Conservation (phyloP, 53 echinoderm and acorn worm species). For the Echinarachnius parma region DNA sequence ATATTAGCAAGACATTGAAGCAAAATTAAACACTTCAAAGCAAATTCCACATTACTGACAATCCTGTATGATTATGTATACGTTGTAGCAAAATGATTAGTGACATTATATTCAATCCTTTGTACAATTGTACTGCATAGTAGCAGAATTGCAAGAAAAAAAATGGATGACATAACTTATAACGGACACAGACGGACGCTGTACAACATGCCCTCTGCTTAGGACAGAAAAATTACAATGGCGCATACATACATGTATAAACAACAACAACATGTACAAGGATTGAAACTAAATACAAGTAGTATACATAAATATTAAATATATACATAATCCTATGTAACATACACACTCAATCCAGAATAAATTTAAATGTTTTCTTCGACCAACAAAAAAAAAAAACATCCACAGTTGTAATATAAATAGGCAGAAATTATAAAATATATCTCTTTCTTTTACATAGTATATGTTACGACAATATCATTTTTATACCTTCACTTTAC, state of each 20-base stretch:
- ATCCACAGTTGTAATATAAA: slow-evolving; percentile 13
- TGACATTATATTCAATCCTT: too few species aligned
- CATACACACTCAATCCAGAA: slow-evolving; percentile 17
- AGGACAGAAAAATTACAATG: slow-evolving; percentile 5
- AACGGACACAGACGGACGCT: background rate
- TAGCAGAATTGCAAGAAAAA: too few species aligned
- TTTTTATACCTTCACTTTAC: too few species aligned
- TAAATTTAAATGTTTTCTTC: background rate
- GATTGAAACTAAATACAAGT: slow-evolving; percentile 42
- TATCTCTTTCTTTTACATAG: slow-evolving; percentile 14
- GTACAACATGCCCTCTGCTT: background rate
- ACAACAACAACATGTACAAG: too few species aligned
- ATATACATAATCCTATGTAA: slow-evolving; percentile 40
- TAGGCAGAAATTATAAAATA: slow-evolving; percentile 49
- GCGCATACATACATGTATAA: slow-evolving; percentile 2
- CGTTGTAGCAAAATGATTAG: too few species aligned
- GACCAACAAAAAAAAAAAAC: background rate
- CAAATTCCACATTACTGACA: too few species aligned
- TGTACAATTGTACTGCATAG: too few species aligned
- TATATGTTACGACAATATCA: too few species aligned
- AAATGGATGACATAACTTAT: too few species aligned
- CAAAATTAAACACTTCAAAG: too few species aligned
- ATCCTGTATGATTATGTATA: too few species aligned
- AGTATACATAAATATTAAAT: slow-evolving; percentile 51
- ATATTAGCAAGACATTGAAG: too few species aligned